Evolutionary conservation across 2,113 vertebrate species (phyloP), one percentile per base, ranked within the genome.

Genomic region (Rallus limicola): DNA sequence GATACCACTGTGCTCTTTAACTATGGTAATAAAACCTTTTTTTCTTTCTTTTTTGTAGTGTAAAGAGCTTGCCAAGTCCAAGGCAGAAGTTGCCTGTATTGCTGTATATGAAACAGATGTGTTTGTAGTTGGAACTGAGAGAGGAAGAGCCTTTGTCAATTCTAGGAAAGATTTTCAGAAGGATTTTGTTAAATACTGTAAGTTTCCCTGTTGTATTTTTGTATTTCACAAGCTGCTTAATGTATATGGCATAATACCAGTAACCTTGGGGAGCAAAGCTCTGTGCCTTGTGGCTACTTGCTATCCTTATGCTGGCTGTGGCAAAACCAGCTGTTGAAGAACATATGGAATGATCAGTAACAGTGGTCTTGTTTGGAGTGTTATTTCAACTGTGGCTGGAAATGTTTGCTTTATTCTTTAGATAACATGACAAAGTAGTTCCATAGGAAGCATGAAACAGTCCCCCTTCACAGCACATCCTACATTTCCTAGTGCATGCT

Each of bases 161-260:
- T 97, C 97, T 15, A 97, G 98, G 62, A 98, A 98, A 93, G 98
- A 98, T 93, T 97, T 98, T 81, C 98, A 98, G 90, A 98, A 96
- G 90, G 98, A 98, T 86, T 98, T 98, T 89, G 95, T 98, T 59
- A 98, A 98, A 93, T 98, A 98, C 84, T 98, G 98, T 98, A 97
- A 98, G 98, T 98, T 76, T 59, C 58, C 26, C 31, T 56, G 29
- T 63, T 83, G 24, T 86, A 1, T 75, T 83, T 88, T 88, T 79
- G 5, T 88, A 44, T 83, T 72, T 86, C n/a, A 46, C 82, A 55
- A 75, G 50, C 79, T 74, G 16, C 33, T 40, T 88, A 29, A 69
- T 34, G 5, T 75, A 2, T 60, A 13, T 55, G 88, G 33, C 6
- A 17, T 34, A 21, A 65, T n/a, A 33, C 20, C 80, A 29, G 20